Evolutionary conservation across 2,888 invertebrate genomes (phyloP), one percentile per base, ranked within the genome.

Genomic region (Sphaerophoria taeniata): DNA sequence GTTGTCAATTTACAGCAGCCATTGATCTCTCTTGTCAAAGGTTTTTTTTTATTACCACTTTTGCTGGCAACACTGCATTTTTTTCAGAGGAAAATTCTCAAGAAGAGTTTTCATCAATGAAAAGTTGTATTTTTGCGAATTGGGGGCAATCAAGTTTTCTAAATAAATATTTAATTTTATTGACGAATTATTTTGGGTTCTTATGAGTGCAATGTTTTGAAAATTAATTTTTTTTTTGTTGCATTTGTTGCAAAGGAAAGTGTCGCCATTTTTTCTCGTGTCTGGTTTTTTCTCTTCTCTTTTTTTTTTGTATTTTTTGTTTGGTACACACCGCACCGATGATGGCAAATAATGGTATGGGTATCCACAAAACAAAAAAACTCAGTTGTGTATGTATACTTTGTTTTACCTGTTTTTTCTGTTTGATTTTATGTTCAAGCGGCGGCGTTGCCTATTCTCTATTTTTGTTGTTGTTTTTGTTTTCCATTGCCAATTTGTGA

Each of bases 1-100:
- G 76, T 81, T 70, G 81, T 53, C 84, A 70, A 73, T 72, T n/a
- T 63, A 31, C 56, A 63, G 56, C 72, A 70, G 63, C 72, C 72
- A 76, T 84, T 69, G 80, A 85, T 85, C 85, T 85, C 73, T 58
- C 49, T 49, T 77, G 85, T 85, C 85, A 77, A 81, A 85, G 69
- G 24, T 43, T 47, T 11, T 45, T 4, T 55, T 67, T 51, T 43
- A 39, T 39, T 4, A 75, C 16, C 39, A 34, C 47, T 55, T 47
- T 55, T 76, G 55, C 43, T 82, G 80, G 80, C 72, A 84, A 80
- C 75, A 33, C 80, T 84, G 79, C n/a, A 1, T 3, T 60, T 12
- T 60, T 65, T 51, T 6, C 9, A 69, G 39, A 51, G 70, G 75
- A 73, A 77, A 77, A 67, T n/a, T n/a, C 14, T 14, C 36, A 49